phyloP scores from a whole-genome alignment of 2,888 invertebrate species.

The Oscheius onirici region DNA sequence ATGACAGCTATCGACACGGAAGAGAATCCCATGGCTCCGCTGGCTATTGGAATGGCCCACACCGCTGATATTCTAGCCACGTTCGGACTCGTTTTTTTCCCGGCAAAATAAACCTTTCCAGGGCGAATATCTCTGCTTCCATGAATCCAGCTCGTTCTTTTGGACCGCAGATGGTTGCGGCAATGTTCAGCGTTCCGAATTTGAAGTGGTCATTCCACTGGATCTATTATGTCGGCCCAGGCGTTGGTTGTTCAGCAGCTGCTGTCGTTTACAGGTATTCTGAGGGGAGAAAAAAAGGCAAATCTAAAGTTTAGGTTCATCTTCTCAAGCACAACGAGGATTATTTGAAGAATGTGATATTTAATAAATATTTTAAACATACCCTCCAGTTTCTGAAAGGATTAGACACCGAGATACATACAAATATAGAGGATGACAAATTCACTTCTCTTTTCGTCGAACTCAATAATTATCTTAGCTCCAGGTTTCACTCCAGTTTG shows the following conservation, averaged over 20 bases:
- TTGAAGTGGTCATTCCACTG: slow-evolving; percentile 66
- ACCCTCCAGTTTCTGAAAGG: too few relatives aligned
- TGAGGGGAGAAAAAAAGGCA: neutral
- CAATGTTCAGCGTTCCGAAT: slow-evolving; percentile 34
- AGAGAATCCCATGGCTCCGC: slow-evolving; percentile 69
- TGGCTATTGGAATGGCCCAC: slow-evolving; percentile 72
- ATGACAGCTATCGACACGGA: slow-evolving; percentile 71
- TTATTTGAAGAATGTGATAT: slow-evolving; percentile 16
- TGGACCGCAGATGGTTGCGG: slow-evolving; percentile 71
- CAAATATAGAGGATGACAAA: too few relatives aligned
- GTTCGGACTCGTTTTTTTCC: slow-evolving; percentile 39
- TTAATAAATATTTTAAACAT: too few relatives aligned
- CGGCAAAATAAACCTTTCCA: slow-evolving; percentile 36
- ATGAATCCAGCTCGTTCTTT: slow-evolving; percentile 74
- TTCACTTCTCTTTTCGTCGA: too few relatives aligned
- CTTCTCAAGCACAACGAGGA: slow-evolving; percentile 21
- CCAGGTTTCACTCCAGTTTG: too few relatives aligned
- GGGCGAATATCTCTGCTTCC: slow-evolving; percentile 71
- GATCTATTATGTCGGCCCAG: slow-evolving; percentile 73
- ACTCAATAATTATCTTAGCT: too few relatives aligned
- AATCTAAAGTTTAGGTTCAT: slow-evolving; percentile 11
- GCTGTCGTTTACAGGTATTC: slow-evolving; percentile 69
- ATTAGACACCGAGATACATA: too few relatives aligned
- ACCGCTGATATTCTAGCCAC: slow-evolving; percentile 72
- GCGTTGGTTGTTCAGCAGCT: slow-evolving; percentile 69